These are phyloP conservation scores for Augochlora pura DNA, from an alignment of 1,140 invertebrate species.

Conservation along the genomic window DNA sequence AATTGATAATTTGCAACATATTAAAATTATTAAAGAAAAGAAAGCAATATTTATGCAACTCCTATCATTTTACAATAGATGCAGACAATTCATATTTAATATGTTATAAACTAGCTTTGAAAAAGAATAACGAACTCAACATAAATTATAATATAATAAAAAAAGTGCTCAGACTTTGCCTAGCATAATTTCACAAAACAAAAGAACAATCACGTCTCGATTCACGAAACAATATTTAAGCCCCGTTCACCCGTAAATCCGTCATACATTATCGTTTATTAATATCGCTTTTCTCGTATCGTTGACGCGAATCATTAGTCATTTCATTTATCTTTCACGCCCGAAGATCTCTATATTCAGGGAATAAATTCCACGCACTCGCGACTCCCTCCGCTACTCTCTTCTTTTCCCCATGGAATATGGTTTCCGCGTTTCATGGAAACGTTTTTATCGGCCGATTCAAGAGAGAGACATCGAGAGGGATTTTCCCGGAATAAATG, in stretches of 20 bases:
- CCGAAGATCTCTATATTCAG: neutral
- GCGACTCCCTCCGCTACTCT: neutral
- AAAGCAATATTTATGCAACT: no score
- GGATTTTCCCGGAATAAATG: constrained; percentile 24
- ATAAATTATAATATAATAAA: no score
- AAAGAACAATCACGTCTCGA: neutral
- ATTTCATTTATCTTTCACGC: constrained; percentile 9
- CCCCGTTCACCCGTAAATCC: no score
- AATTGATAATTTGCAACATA: neutral
- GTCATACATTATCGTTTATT: neutral
- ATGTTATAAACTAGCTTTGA: no score
- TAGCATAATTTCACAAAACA: neutral
- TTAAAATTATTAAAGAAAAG: no score
- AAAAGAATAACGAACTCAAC: no score
- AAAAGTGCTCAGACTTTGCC: no score
- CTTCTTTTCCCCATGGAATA: neutral
- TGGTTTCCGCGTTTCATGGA: neutral
- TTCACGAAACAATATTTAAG: neutral
- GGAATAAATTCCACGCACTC: constrained; percentile 1
- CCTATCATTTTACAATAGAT: no score
- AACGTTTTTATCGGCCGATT: constrained; percentile 16
- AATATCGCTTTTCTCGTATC: neutral
- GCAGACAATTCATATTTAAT: no score
- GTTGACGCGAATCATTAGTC: neutral
- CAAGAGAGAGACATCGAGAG: constrained; percentile 4